Percentiles rank a stretch among this genome's conserved stretches.
Conservation (phyloP, 2,888 invertebrate genomes). For the Crocallis elinguaria region DNA sequence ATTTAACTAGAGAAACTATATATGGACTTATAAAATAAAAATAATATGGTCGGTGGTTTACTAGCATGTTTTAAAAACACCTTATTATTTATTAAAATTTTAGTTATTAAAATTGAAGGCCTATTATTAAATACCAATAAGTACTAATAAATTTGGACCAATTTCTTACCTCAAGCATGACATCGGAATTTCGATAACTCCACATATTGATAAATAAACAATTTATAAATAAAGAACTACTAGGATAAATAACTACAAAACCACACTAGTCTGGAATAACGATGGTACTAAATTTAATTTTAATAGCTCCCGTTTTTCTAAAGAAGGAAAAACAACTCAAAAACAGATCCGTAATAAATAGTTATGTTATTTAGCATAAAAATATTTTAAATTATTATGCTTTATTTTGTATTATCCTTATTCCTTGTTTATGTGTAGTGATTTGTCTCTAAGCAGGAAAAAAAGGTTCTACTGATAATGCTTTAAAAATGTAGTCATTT, state of each 20-base stretch:
- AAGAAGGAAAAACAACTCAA: slow-evolving; percentile 51
- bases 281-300: slow-evolving; percentile 29
- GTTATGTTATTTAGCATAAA: slow-evolving; percentile 41
- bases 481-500: slow-evolving; percentile 1
- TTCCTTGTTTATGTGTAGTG: slow-evolving; percentile 47
- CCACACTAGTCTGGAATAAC: slow-evolving; percentile 27
- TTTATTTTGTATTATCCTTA: slow-evolving; percentile 39
- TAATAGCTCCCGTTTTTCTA: slow-evolving; percentile 38
- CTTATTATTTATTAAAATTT: too few species aligned
- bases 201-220: slow-evolving; percentile 48
- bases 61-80: too few species aligned
- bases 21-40: too few species aligned
- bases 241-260: slow-evolving; percentile 19
- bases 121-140: too few species aligned
- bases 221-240: not conserved
- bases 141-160: not conserved
- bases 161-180: slow-evolving; percentile 54
- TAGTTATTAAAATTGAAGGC: too few species aligned
- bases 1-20: too few species aligned
- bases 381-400: slow-evolving; percentile 43
- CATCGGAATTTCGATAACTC: slow-evolving; percentile 48
- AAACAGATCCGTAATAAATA: slow-evolving; percentile 45
- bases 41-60: too few species aligned
- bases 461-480: slow-evolving; percentile 12
- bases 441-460: slow-evolving; percentile 43